Evolutionary conservation across 2,797 vertebrate genomes (phyloP).

Genomic region (Poecile montanus): DNA sequence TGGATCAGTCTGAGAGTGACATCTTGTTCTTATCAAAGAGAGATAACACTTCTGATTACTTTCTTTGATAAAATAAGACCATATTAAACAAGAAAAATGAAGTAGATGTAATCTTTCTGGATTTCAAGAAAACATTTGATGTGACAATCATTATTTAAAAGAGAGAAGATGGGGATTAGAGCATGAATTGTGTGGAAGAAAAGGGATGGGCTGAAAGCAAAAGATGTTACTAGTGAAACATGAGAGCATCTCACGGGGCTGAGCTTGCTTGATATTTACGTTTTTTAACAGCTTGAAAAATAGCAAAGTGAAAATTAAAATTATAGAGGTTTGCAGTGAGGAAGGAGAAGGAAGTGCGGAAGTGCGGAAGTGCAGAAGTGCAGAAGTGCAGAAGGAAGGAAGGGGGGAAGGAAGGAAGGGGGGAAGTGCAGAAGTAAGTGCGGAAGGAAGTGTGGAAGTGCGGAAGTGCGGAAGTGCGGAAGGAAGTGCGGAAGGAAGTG

Average conservation of each 20-base stretch:
- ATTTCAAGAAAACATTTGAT: constrained; percentile 6
- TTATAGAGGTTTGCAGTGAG: not conserved
- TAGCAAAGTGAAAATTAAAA: not conserved
- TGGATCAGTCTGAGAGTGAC: not conserved
- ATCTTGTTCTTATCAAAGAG: not conserved
- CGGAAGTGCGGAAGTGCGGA: too few relatives aligned
- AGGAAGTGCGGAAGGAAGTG: too few relatives aligned
- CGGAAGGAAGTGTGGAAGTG: too few relatives aligned
- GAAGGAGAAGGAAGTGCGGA: not conserved
- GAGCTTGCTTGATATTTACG: not conserved
- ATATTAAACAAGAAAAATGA: not conserved
- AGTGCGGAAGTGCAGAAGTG: too few relatives aligned
- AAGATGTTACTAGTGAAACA: not conserved
- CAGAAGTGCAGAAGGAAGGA: too few relatives aligned
- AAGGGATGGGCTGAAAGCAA: not conserved
- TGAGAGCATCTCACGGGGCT: not conserved
- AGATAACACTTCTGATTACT: not conserved
- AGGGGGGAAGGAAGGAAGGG: too few relatives aligned
- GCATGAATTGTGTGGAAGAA: not conserved
- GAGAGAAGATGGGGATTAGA: not conserved
- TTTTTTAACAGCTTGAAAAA: not conserved
- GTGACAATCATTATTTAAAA: not conserved
- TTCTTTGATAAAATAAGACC: constrained; percentile 10
- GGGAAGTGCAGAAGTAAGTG: too few relatives aligned
- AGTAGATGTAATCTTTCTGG: not conserved